Conservation (phyloP, 2,113 vertebrate species). For the Zosterops borbonicus region DNA sequence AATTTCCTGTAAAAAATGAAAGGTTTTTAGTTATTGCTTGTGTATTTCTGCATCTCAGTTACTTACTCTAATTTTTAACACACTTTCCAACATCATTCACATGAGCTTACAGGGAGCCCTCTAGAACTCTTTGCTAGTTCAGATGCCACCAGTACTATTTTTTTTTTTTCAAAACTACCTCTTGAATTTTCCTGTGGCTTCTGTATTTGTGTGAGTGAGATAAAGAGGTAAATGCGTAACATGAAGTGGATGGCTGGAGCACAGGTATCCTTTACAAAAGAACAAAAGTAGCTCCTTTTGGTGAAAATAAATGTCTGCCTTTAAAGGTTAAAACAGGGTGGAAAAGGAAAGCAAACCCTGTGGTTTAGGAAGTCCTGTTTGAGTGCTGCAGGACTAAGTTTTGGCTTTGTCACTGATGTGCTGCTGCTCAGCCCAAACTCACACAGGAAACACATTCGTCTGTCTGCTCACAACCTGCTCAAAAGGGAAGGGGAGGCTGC, state of each 20-base stretch:
- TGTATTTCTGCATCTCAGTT: background rate
- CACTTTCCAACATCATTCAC: background rate
- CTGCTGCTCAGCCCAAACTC: background rate
- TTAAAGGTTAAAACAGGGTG: background rate
- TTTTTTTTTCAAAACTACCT: background rate
- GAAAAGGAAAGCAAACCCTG: background rate
- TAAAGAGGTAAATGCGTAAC: background rate
- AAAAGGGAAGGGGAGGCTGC: background rate
- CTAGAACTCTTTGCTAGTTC: background rate
- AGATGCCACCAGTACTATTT: background rate
- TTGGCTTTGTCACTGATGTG: background rate
- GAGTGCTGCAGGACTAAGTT: background rate
- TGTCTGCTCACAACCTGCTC: background rate
- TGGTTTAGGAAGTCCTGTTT: background rate
- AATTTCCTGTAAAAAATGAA: background rate
- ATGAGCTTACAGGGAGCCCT: background rate
- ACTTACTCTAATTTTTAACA: background rate
- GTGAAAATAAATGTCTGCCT: background rate
- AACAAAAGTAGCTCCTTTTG: background rate
- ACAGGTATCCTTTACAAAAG: background rate
- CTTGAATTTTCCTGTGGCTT: background rate
- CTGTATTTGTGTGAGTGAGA: background rate
- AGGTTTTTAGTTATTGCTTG: background rate
- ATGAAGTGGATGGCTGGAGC: background rate
- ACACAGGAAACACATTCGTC: background rate